These are phyloP conservation scores for Notiomystis cincta DNA, from an alignment of 2,113 vertebrate species.

Conservation along the genomic window DNA sequence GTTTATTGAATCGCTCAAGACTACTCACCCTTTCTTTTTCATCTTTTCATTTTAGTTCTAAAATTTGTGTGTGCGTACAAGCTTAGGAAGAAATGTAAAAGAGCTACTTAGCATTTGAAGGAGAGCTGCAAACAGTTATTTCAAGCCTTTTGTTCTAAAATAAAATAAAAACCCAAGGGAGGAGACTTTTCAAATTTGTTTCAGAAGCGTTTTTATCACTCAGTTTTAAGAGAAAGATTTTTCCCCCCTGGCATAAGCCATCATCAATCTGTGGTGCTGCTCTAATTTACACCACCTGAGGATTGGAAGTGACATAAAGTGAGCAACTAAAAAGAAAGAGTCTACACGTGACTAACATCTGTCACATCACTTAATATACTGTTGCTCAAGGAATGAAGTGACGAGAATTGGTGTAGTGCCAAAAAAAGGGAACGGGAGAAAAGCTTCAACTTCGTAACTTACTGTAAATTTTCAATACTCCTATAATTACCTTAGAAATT, in stretches of 20 bases:
- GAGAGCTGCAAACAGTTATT: constrained; percentile 48
- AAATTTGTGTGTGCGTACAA: background rate
- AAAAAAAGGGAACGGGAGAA: background rate
- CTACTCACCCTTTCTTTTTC: constrained; percentile 33
- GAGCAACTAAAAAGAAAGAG: constrained; percentile 13
- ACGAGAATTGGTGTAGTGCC: background rate
- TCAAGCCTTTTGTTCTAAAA: constrained; percentile 58
- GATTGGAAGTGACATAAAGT: constrained; percentile 36
- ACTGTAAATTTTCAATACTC: background rate
- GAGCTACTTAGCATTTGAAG: constrained; percentile 49
- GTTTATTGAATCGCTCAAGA: background rate
- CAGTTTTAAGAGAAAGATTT: background rate
- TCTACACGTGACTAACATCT: constrained; percentile 31
- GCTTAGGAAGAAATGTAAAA: constrained; percentile 31
- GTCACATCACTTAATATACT: background rate
- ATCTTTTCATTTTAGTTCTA: constrained; percentile 31
- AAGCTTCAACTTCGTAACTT: background rate
- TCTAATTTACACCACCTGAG: constrained; percentile 52
- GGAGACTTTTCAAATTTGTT: constrained; percentile 41
- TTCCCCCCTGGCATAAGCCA: background rate
- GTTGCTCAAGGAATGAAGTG: background rate
- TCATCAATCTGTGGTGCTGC: background rate
- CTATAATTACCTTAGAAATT: background rate
- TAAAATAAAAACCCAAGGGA: constrained; percentile 29
- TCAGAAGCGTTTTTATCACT: constrained; percentile 19